Evolutionary conservation across 2,888 invertebrate genomes (phyloP).

Genomic region (Drosophila siamana): DNA sequence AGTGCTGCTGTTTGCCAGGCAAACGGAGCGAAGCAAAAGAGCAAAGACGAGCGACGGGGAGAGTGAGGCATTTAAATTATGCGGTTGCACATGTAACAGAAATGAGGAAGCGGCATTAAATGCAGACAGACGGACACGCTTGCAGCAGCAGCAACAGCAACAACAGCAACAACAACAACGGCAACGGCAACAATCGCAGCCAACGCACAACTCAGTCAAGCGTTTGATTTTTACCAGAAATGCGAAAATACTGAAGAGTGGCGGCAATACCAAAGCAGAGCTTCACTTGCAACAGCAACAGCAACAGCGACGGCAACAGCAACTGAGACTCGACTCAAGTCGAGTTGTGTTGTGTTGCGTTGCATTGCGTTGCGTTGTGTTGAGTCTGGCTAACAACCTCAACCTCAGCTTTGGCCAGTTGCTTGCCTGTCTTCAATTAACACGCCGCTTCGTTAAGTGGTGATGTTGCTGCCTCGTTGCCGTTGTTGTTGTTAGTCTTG

Average conservation of each 20-base stretch:
- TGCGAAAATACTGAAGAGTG: slow-evolving; percentile 46
- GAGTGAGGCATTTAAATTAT: slow-evolving; percentile 57
- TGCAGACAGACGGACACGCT: slow-evolving; percentile 31
- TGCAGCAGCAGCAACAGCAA: slow-evolving; percentile 41
- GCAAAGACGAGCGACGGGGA: neutral
- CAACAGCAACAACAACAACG: slow-evolving; percentile 43
- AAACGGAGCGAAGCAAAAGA: no score
- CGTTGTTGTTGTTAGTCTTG: slow-evolving; percentile 37
- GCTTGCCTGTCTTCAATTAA: slow-evolving; percentile 80
- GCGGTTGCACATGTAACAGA: slow-evolving; percentile 72
- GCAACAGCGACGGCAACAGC: slow-evolving; percentile 9
- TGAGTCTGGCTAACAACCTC: slow-evolving; percentile 55
- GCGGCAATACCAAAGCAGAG: slow-evolving; percentile 43
- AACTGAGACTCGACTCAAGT: neutral
- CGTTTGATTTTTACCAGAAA: slow-evolving; percentile 64
- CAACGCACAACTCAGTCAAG: slow-evolving; percentile 72
- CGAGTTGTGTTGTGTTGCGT: neutral
- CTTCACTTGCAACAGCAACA: slow-evolving; percentile 37
- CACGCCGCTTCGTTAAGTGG: slow-evolving; percentile 76
- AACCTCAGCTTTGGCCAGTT: slow-evolving; percentile 67
- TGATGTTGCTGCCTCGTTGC: slow-evolving; percentile 47
- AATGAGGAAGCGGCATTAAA: slow-evolving; percentile 75
- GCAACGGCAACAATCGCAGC: slow-evolving; percentile 41
- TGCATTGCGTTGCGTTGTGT: no score
- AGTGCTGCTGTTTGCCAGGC: slow-evolving; percentile 28